phyloP scores from a whole-genome alignment of 2,888 invertebrate genomes.

The Pristionchus mayeri region DNA sequence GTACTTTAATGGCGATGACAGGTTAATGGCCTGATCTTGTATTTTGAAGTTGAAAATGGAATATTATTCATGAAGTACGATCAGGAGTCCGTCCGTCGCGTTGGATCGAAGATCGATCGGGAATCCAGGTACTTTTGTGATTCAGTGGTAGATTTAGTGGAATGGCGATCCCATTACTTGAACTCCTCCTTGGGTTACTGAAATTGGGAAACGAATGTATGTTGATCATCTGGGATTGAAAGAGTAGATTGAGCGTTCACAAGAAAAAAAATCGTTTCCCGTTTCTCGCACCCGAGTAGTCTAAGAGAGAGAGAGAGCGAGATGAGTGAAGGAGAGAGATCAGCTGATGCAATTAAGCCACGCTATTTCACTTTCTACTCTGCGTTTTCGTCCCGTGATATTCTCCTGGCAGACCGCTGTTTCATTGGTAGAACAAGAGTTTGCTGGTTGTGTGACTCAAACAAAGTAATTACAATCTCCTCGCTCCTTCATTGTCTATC shows the following conservation, averaged over 20 bases:
- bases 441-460: background rate
- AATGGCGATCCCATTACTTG: background rate
- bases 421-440: background rate
- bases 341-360: constrained; percentile 27
- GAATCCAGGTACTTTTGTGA: background rate
- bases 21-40: background rate
- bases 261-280: background rate
- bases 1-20: no score
- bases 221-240: background rate
- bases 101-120: background rate
- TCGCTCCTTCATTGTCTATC: no score
- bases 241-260: background rate
- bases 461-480: no score
- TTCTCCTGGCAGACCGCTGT: background rate
- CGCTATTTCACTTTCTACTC: background rate
- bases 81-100: background rate
- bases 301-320: no score
- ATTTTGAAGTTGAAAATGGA: background rate
- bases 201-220: background rate
- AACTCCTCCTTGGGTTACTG: background rate
- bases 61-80: no score
- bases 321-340: constrained; percentile 9
- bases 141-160: background rate
- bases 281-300: no score
- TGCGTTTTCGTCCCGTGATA: background rate